Percentiles rank a stretch among this genome's conserved stretches.
Conservation (phyloP, 92 coral and sea anemone genomes). For the Umimayanthus chanpuru region DNA sequence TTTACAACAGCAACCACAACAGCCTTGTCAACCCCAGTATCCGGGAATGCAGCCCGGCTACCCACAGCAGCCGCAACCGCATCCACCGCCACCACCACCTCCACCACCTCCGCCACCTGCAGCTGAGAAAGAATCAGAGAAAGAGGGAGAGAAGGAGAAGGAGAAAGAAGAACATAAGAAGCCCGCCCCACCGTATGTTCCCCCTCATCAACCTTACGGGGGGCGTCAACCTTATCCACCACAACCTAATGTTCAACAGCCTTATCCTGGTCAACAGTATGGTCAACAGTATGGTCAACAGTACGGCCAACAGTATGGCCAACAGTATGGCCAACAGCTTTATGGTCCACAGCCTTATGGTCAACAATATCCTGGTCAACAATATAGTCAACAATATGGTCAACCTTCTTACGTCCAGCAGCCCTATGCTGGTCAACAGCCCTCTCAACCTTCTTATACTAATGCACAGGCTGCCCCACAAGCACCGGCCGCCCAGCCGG, state of each 20-base stretch:
- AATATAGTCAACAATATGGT: not conserved
- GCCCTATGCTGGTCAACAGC: not conserved
- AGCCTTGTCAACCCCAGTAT: slow-evolving; percentile 30
- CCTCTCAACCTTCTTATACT: slow-evolving; percentile 8
- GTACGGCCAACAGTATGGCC: not conserved
- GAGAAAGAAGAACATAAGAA: slow-evolving; percentile 19
- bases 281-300: not conserved
- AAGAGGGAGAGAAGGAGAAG: not conserved
- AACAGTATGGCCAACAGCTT: not conserved
- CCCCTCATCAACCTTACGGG: not conserved
- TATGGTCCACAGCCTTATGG: not conserved
- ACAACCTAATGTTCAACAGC: slow-evolving; percentile 2
- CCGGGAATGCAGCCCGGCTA: slow-evolving; percentile 32
- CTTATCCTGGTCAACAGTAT: not conserved
- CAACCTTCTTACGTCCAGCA: not conserved
- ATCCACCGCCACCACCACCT: slow-evolving; percentile 15
- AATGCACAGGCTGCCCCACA: not conserved
- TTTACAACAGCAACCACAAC: slow-evolving; percentile 30
- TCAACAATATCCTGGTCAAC: not conserved
- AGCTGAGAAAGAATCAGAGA: not conserved
- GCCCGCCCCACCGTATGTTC: slow-evolving; percentile 24
- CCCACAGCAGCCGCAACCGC: slow-evolving; percentile 22
- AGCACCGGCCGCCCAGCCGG: not conserved
- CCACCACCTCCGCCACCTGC: not conserved
- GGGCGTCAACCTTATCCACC: slow-evolving; percentile 3